Conservation (phyloP, 2,113 vertebrate species). For the Peromyscus californicus region DNA sequence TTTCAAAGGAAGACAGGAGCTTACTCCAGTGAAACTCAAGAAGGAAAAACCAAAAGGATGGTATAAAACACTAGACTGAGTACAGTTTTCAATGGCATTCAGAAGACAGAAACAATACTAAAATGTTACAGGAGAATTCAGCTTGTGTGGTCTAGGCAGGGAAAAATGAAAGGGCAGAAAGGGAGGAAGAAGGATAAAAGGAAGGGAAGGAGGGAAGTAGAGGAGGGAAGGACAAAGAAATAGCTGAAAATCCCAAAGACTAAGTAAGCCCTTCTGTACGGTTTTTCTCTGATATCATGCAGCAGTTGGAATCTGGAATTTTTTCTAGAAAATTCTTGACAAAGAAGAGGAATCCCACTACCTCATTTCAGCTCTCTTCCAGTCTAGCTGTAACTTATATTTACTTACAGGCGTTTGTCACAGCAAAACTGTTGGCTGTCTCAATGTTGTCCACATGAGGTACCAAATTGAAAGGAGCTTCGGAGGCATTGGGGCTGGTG, state of each 20-base stretch:
- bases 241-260: constrained; percentile 73
- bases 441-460: constrained; percentile 99
- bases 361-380: constrained; percentile 63
- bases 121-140: constrained; percentile 80
- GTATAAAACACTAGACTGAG: constrained; percentile 72
- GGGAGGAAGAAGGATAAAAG: accelerated
- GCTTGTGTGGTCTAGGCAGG: neutral
- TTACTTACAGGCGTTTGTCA: constrained; percentile 99
- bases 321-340: constrained; percentile 29
- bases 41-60: constrained; percentile 62
- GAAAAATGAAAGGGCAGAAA: neutral
- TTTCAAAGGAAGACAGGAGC: constrained; percentile 55
- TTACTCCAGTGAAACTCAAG: constrained; percentile 70
- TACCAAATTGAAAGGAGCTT: constrained; percentile 99
- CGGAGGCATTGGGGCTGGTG: constrained; percentile 98
- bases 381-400: constrained; percentile 77
- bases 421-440: constrained; percentile 99
- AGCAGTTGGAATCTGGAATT: constrained; percentile 18
- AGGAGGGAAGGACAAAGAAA: neutral
- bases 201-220: accelerated
- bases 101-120: constrained; percentile 73
- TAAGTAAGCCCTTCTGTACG: constrained; percentile 75
- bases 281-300: constrained; percentile 34
- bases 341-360: neutral
- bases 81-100: constrained; percentile 83